phyloP scores from a whole-genome alignment of 2,113 vertebrate species.

The Brachypodius melanocephalos region DNA sequence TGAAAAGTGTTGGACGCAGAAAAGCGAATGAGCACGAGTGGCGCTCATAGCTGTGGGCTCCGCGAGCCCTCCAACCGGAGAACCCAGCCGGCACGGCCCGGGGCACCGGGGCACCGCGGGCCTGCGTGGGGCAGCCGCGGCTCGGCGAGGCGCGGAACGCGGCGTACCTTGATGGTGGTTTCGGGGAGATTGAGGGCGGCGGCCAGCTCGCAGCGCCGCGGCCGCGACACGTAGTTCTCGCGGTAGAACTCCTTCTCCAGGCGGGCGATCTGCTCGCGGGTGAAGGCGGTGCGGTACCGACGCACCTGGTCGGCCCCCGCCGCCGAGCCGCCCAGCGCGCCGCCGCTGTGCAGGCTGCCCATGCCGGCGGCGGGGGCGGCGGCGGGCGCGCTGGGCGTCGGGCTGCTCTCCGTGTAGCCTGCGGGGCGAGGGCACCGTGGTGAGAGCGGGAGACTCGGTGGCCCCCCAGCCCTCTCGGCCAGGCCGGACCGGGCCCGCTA shows the following conservation, averaged over 20 bases:
- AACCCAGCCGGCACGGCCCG: not conserved
- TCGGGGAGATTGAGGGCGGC: conserved; percentile 95
- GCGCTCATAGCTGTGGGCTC: not conserved
- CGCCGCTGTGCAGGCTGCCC: conserved; percentile 80
- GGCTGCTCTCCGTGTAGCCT: conserved; percentile 89
- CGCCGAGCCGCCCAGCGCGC: conserved; percentile 81
- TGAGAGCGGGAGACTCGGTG: not conserved
- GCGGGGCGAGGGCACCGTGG: not conserved
- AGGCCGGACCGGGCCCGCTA: not conserved
- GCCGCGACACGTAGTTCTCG: conserved; percentile 97
- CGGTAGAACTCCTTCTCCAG: conserved; percentile 98
- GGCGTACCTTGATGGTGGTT: conserved; percentile 94
- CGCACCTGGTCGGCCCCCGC: conserved; percentile 93
- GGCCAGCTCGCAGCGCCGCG: conserved; percentile 93
- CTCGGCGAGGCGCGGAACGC: not conserved
- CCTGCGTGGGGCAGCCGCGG: not conserved
- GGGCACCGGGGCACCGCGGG: not conserved
- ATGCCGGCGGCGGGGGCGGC: conserved; percentile 75
- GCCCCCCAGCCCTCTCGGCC: not conserved
- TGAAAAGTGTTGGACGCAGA: not conserved
- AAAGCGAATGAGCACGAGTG: not conserved
- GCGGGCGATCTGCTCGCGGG: conserved; percentile 93
- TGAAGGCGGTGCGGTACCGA: conserved; percentile 96
- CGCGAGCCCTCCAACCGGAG: accelerated
- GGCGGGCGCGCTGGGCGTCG: conserved; percentile 77